phyloP scores from a whole-genome alignment of 2,888 invertebrate genomes.

The Geotrupes spiniger region DNA sequence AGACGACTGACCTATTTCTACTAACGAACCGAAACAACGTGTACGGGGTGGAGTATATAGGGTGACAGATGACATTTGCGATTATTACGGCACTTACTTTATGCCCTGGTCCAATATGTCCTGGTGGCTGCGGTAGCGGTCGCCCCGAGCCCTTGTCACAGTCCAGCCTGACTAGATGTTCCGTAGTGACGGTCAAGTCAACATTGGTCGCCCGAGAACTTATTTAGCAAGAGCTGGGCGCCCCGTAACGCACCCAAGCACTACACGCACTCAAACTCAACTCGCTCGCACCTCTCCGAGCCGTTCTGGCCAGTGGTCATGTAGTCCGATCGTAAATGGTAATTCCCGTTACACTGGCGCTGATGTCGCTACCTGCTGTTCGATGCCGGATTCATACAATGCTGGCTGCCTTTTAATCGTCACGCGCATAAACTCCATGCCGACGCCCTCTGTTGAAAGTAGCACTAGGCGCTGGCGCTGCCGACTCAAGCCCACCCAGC shows the following conservation, averaged over 20 bases:
- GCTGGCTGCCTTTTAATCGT: conserved; percentile 27
- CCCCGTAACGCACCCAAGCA: conserved; percentile 48
- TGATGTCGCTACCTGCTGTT: conserved; percentile 27
- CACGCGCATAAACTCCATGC: conserved; percentile 29
- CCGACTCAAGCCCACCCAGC: conserved; percentile 7
- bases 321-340: conserved; percentile 40
- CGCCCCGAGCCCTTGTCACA: conserved; percentile 47
- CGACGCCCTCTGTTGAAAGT: conserved; percentile 27
- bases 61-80: conserved; percentile 8
- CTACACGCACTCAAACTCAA: conserved; percentile 47
- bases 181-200: conserved; percentile 50
- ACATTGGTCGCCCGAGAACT: conserved; percentile 47
- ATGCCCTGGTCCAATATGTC: conserved; percentile 49
- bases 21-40: conserved; percentile 5
- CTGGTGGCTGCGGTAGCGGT: conserved; percentile 50
- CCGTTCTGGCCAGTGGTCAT: conserved; percentile 47
- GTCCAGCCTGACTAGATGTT: conserved; percentile 46
- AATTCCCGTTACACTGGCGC: conserved; percentile 33
- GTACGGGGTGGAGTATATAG: conserved; percentile 1
- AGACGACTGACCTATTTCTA: conserved; percentile 27
- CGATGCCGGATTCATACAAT: conserved; percentile 30
- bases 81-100: conserved; percentile 43
- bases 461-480: no score
- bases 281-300: conserved; percentile 47
- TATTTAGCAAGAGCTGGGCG: conserved; percentile 44